A percentile compares a stretch with the other conserved stretches of the same genome.
Conservation (phyloP, 2,888 invertebrate genomes). For the Argyresthia goedartella region DNA sequence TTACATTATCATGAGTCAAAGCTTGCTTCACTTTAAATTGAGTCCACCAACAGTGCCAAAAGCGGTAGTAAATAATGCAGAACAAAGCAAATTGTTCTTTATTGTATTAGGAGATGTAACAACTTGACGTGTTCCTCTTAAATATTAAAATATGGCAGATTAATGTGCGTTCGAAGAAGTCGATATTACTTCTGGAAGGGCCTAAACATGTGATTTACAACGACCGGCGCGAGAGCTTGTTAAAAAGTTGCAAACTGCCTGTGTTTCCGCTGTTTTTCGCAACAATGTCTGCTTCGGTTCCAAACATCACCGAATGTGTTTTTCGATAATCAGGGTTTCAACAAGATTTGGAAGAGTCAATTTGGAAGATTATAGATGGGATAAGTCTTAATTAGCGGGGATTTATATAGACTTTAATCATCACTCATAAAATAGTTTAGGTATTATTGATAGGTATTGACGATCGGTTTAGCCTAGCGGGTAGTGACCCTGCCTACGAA, state of each 20-base stretch:
- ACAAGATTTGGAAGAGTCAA: too few species aligned
- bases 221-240: slow-evolving; percentile 41
- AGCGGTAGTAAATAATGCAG: not conserved
- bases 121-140: slow-evolving; percentile 49
- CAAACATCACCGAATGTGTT: too few species aligned
- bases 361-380: too few species aligned
- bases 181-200: slow-evolving; percentile 65
- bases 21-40: not conserved
- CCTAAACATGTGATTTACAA: slow-evolving; percentile 63
- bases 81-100: slow-evolving; percentile 3
- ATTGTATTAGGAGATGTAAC: slow-evolving; percentile 14
- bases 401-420: too few species aligned
- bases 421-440: too few species aligned
- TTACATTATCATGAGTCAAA: not conserved
- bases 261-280: slow-evolving; percentile 57
- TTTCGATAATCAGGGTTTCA: too few species aligned
- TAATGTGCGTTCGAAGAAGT: slow-evolving; percentile 68
- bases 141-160: slow-evolving; percentile 62
- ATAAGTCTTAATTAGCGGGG: too few species aligned
- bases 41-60: not conserved
- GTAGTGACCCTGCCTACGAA: too few species aligned
- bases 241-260: slow-evolving; percentile 68
- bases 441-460: too few species aligned
- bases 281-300: slow-evolving; percentile 37
- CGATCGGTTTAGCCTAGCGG: too few species aligned